phyloP scores from a whole-genome alignment of 2,113 vertebrate genomes.

The Entomyzon cyanotis region DNA sequence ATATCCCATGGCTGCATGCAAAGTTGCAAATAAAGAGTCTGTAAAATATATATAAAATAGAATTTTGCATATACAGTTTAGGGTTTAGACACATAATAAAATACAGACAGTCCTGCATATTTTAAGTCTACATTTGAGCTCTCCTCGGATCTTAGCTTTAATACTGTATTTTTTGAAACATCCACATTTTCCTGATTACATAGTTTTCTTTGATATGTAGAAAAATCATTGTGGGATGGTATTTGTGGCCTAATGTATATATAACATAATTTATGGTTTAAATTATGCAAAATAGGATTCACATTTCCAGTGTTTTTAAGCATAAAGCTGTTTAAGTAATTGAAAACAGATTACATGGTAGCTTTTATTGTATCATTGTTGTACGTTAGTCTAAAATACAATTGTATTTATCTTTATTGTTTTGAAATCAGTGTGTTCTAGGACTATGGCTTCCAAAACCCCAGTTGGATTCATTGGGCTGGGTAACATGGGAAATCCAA shows the following conservation, averaged over 20 bases:
- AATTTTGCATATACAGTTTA: neutral
- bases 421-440: slow-evolving; percentile 84
- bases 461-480: slow-evolving; percentile 95
- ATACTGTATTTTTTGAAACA: neutral
- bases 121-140: neutral
- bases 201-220: neutral
- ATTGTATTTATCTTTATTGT: slow-evolving; percentile 49
- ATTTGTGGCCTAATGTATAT: neutral
- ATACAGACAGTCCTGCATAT: neutral
- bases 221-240: neutral
- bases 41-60: neutral
- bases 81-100: neutral
- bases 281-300: neutral
- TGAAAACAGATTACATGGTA: neutral
- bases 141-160: neutral
- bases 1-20: neutral
- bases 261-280: neutral
- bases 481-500: slow-evolving; percentile 98
- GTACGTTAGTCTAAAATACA: neutral
- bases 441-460: slow-evolving; percentile 97
- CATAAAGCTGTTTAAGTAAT: neutral
- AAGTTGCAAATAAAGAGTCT: neutral
- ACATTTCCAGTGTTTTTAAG: neutral
- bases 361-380: neutral
- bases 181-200: neutral